phyloP scores from a whole-genome alignment of 2,797 vertebrate genomes.

The Falco naumanni region DNA sequence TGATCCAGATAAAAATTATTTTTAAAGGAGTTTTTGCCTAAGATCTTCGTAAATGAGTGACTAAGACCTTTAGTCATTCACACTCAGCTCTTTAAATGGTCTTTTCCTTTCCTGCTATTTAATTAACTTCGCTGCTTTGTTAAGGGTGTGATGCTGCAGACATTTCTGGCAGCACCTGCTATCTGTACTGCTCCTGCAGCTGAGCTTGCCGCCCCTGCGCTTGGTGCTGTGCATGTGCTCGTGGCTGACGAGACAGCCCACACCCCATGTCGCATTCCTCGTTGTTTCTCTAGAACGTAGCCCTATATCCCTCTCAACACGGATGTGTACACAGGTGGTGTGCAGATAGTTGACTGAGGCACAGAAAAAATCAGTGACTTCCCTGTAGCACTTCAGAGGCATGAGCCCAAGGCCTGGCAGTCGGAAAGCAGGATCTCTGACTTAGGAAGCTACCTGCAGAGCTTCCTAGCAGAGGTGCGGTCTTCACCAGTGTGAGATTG shows the following conservation, averaged over 20 bases:
- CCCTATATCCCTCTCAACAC: not conserved
- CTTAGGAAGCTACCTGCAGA: not conserved
- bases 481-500: not conserved
- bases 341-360: not conserved
- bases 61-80: not conserved
- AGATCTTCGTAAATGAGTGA: not conserved
- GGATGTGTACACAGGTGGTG: not conserved
- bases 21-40: not conserved
- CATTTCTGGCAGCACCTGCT: not conserved
- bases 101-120: not conserved
- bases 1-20: not conserved
- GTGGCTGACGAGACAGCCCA: accelerated
- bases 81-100: not conserved
- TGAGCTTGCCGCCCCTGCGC: not conserved
- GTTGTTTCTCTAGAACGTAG: accelerated
- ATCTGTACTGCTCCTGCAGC: not conserved
- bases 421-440: not conserved
- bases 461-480: not conserved
- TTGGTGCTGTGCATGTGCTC: not conserved
- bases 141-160: not conserved
- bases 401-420: not conserved
- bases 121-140: not conserved
- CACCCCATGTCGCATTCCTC: accelerated
- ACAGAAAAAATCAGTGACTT: not conserved
- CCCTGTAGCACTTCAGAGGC: not conserved